Conservation (phyloP, 2,797 vertebrate species). For the Fratercula arctica region DNA sequence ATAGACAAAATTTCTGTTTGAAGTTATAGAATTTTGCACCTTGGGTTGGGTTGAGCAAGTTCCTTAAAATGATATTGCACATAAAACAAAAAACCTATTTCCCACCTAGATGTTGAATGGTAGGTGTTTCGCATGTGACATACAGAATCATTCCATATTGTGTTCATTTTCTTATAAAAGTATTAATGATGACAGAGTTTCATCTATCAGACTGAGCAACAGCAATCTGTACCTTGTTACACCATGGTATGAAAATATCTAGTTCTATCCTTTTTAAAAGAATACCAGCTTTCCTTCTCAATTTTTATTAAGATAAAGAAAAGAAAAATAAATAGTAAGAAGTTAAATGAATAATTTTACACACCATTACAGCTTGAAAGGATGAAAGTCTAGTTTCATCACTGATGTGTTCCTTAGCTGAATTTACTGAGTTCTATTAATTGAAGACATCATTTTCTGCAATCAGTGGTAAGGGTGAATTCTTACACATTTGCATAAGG, state of each 20-base stretch:
- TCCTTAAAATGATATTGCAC: background rate
- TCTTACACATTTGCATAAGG: background rate
- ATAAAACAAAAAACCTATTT: background rate
- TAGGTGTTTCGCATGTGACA: background rate
- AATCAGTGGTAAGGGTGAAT: background rate
- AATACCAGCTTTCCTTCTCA: background rate
- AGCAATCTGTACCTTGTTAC: background rate
- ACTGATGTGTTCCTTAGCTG: background rate
- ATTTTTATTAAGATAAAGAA: background rate
- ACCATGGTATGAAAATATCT: background rate
- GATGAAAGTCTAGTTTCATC: conserved; percentile 12
- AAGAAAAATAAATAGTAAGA: background rate
- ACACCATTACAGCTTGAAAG: background rate
- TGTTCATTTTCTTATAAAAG: background rate
- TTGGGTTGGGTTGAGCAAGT: background rate
- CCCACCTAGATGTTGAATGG: accelerated
- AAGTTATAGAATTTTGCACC: background rate
- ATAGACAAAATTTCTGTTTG: background rate
- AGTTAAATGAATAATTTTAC: conserved; percentile 41
- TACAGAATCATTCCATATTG: background rate
- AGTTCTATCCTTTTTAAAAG: background rate
- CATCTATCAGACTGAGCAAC: background rate
- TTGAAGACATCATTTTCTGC: conserved; percentile 14
- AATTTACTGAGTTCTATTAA: conserved; percentile 36
- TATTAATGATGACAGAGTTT: background rate